Conservation (phyloP, 2,888 invertebrate species). For the Phoenoteleia sp. region DNA sequence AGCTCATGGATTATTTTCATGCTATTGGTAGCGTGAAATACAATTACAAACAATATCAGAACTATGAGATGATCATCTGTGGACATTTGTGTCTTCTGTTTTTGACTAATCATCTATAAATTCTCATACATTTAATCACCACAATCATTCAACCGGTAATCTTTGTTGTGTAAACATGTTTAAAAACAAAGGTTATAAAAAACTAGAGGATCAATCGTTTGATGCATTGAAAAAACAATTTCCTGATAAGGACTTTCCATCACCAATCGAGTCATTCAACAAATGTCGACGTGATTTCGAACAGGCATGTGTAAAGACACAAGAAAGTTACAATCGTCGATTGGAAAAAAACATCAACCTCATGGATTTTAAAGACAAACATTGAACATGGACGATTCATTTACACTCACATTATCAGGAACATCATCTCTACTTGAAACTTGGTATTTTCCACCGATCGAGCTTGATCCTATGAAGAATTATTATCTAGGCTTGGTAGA, state of each 20-base stretch:
- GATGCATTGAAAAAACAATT: conserved; percentile 2
- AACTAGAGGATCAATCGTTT: background rate
- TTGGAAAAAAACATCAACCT: background rate
- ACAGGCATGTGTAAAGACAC: conserved; percentile 6
- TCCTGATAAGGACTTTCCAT: conserved; percentile 23
- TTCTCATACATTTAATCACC: no score
- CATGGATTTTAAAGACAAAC: background rate
- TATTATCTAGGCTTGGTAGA: conserved; percentile 80
- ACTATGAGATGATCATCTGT: no score
- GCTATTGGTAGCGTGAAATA: no score
- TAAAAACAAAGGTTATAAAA: conserved; percentile 9
- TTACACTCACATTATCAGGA: conserved; percentile 46
- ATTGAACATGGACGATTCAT: conserved; percentile 63
- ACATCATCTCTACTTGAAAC: conserved; percentile 7
- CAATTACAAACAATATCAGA: no score
- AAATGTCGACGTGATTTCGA: conserved; percentile 17
- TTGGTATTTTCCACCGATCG: conserved; percentile 45
- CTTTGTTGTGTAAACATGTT: background rate
- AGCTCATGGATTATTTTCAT: conserved; percentile 78
- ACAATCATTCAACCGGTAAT: background rate
- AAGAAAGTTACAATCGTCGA: background rate
- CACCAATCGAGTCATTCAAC: conserved; percentile 15
- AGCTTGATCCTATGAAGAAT: conserved; percentile 69
- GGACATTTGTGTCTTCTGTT: no score
- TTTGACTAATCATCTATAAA: no score